Evolutionary conservation across 2,113 vertebrate species (phyloP), one percentile per base, ranked within the genome.

Genomic region (Peromyscus polionotus): DNA sequence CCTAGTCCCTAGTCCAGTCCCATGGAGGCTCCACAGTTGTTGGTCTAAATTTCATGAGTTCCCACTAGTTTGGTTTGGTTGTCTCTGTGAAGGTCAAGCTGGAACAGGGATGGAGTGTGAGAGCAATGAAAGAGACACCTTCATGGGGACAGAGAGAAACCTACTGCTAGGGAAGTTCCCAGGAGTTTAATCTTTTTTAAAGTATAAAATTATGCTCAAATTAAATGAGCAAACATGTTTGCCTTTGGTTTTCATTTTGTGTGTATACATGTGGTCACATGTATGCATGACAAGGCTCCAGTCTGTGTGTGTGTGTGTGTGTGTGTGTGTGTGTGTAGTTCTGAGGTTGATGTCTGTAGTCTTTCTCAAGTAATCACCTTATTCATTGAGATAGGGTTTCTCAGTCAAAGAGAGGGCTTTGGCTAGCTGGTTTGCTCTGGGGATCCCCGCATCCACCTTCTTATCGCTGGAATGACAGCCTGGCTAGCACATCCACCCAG

Each of bases 151-250:
- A 51, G 51, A 1, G 51, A 51, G 51, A 51, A 51, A 51, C 51
- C 8, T 7, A 51, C 7, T 51, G 51, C 51, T 51, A 51, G 51
- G 51, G 8, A 51, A 11, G 8, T 51, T 51, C 51, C 48, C 51
- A 8, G 54, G 16, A 4, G 70, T 83, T 91, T 96, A 94, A 95
- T 48, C 39, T 85, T 91, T 91, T 89, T 19, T 72, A 68, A 95
- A 36, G 7, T 9, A 26, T 63, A 1, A 97, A 20, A 79, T 12
- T 95, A 33, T 86, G 26, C 83, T 79, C 63, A 95, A 96, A 97
- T 77, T 81, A 93, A 95, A 92, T 95, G 87, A 97, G 36, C 28
- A 94, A 67, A 92, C 51, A 73, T 12, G 26, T 4, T 31, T 85
- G 14, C 11, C 84, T 19, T 68, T 54, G 28, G 17, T 36, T 87